Conservation (phyloP, 2,113 vertebrate genomes). For the Psammodynastes pulverulentus region DNA sequence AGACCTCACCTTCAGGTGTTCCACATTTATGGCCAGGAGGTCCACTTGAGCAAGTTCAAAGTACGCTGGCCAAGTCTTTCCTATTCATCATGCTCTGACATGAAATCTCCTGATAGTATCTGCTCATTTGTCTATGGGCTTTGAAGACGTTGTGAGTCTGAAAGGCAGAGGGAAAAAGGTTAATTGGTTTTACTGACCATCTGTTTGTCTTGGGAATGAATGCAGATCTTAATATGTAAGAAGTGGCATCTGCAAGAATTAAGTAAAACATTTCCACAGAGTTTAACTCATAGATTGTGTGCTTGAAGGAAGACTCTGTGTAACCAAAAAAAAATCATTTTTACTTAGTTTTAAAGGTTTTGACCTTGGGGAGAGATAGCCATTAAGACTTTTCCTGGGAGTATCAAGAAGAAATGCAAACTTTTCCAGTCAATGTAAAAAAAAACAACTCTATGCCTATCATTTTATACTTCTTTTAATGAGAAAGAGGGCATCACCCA, state of each 20-base stretch:
- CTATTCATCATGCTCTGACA: slow-evolving; percentile 67
- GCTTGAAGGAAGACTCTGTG: slow-evolving; percentile 66
- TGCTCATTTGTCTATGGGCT: slow-evolving; percentile 63
- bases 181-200: slow-evolving; percentile 84
- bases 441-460: background rate
- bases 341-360: slow-evolving; percentile 37
- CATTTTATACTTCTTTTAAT: slow-evolving; percentile 2
- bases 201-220: slow-evolving; percentile 73
- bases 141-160: slow-evolving; percentile 57
- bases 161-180: slow-evolving; percentile 73
- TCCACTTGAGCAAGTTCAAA: slow-evolving; percentile 41
- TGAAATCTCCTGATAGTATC: slow-evolving; percentile 58
- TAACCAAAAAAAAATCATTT: slow-evolving; percentile 46
- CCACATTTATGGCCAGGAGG: background rate
- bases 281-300: slow-evolving; percentile 65
- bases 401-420: slow-evolving; percentile 43
- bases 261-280: slow-evolving; percentile 66
- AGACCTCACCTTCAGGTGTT: slow-evolving; percentile 24
- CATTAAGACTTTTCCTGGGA: slow-evolving; percentile 21
- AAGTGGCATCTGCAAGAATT: slow-evolving; percentile 67
- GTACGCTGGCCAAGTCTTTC: slow-evolving; percentile 20
- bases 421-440: slow-evolving; percentile 6
- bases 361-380: slow-evolving; percentile 36
- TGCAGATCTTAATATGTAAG: slow-evolving; percentile 62
- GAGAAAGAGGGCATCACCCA: background rate